Conservation (phyloP, 2,113 vertebrate genomes). For the Nothobranchius kuhntae region DNA sequence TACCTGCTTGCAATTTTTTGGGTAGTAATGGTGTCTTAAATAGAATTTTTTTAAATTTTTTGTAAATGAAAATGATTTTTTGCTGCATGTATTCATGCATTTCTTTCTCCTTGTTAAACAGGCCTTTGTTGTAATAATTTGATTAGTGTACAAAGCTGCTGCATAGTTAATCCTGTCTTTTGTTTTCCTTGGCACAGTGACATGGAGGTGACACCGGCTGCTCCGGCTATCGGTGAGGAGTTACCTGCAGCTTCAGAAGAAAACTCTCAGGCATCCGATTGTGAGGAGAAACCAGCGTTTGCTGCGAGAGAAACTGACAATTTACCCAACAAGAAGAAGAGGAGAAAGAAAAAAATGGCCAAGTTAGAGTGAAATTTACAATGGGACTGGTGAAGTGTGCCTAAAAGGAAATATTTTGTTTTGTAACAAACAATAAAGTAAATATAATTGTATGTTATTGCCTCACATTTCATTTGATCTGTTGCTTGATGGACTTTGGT, state of each 20-base stretch:
- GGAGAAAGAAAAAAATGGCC: constrained; percentile 35
- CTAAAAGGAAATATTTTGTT: neutral
- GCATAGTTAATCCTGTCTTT: neutral
- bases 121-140: neutral
- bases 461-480: constrained; percentile 7
- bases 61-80: no score
- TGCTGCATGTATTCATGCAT: no score
- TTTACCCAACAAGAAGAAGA: constrained; percentile 37
- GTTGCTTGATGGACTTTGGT: neutral
- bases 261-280: constrained; percentile 39
- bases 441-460: constrained; percentile 15
- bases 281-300: constrained; percentile 7
- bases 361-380: constrained; percentile 15
- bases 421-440: constrained; percentile 16
- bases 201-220: neutral
- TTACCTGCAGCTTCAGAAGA: constrained; percentile 24
- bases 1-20: neutral
- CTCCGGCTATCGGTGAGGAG: constrained; percentile 1
- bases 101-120: no score
- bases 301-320: constrained; percentile 2
- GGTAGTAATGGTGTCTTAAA: no score
- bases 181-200: constrained; percentile 31
- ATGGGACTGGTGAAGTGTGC: constrained; percentile 10
- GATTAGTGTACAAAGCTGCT: neutral
- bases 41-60: no score